Conservation (phyloP, 2,797 vertebrate species). For the Notoglanidium macrostoma region DNA sequence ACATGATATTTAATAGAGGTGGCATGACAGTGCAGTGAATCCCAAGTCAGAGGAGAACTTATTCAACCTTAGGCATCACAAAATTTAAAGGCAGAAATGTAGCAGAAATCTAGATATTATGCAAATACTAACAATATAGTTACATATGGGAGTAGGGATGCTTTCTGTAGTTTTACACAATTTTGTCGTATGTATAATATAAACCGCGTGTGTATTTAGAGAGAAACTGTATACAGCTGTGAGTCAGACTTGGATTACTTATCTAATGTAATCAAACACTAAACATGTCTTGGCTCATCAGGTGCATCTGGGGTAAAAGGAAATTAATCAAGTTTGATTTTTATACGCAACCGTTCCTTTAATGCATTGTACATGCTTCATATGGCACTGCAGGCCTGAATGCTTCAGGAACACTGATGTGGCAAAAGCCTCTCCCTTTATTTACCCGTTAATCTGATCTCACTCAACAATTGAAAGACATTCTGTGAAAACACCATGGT, state of each 20-base stretch:
- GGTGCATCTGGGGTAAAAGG: not conserved
- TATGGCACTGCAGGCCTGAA: not conserved
- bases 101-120: not conserved
- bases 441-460: slow-evolving; percentile 36
- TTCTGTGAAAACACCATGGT: slow-evolving; percentile 22
- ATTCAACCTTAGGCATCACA: not conserved
- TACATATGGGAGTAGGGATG: not conserved
- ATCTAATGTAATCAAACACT: not conserved
- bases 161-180: not conserved
- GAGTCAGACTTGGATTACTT: not conserved
- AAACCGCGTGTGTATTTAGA: not conserved
- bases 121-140: not conserved
- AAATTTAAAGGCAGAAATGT: not conserved
- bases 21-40: not conserved
- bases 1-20: not conserved
- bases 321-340: not conserved
- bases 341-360: not conserved
- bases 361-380: not conserved
- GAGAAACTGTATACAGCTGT: not conserved
- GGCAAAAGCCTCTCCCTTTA: slow-evolving; percentile 28
- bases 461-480: slow-evolving; percentile 18
- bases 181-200: not conserved
- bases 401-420: not conserved
- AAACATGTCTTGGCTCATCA: not conserved
- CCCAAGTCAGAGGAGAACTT: not conserved